Conservation (phyloP, 1,140 invertebrate species). For the Artemia franciscana region DNA sequence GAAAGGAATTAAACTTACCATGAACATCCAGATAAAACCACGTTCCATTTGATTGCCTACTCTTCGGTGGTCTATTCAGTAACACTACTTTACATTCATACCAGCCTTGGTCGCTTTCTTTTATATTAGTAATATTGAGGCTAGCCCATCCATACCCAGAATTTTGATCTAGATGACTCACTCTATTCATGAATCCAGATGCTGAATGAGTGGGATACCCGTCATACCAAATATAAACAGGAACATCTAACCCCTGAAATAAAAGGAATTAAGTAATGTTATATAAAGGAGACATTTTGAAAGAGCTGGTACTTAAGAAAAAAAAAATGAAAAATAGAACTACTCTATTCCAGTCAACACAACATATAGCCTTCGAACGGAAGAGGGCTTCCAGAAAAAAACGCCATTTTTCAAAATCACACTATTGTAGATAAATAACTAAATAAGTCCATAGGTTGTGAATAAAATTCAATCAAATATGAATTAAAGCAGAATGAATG, state of each 20-base stretch:
- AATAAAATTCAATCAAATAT: too few relatives aligned
- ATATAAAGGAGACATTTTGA: not conserved
- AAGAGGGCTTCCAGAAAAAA: too few relatives aligned
- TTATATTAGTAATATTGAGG: conserved; percentile 76
- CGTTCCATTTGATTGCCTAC: conserved; percentile 58
- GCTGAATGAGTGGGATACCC: conserved; percentile 82
- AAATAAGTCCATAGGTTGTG: too few relatives aligned
- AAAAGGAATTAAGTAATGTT: conserved; percentile 15
- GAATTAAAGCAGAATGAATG: too few relatives aligned
- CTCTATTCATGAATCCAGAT: conserved; percentile 69
- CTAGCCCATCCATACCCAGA: conserved; percentile 68
- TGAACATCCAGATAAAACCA: conserved; percentile 92
- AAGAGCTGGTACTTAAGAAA: too few relatives aligned
- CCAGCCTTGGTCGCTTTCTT: conserved; percentile 81
- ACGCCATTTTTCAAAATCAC: too few relatives aligned
- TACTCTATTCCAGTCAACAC: too few relatives aligned
- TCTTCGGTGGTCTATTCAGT: conserved; percentile 71
- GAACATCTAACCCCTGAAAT: conserved; percentile 61
- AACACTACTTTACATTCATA: conserved; percentile 92
- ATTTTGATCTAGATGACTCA: conserved; percentile 49
- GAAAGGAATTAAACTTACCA: conserved; percentile 25
- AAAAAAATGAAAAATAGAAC: too few relatives aligned
- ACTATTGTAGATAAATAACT: too few relatives aligned
- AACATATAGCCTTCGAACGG: too few relatives aligned
- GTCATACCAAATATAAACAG: conserved; percentile 92